Conservation (phyloP, 2,797 vertebrate species). For the Diplodus sargus region DNA sequence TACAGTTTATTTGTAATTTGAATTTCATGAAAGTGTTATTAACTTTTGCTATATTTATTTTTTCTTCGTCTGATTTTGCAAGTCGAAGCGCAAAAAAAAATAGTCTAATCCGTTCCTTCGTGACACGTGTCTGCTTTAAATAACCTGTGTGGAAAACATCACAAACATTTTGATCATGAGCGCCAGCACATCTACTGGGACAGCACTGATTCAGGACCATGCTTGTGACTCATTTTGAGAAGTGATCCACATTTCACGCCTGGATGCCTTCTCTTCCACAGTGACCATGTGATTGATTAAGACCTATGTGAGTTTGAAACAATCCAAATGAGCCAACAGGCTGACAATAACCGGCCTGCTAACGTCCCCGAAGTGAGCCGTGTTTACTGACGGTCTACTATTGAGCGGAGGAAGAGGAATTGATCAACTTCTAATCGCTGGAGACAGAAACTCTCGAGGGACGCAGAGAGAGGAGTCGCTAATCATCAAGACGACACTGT, state of each 20-base stretch:
- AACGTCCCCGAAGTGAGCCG: background rate
- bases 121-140: constrained; percentile 3
- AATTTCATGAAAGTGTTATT: background rate
- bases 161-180: constrained; percentile 3
- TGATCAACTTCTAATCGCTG: constrained; percentile 29
- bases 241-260: background rate
- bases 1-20: background rate
- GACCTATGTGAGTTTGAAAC: constrained; percentile 29
- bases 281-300: constrained; percentile 37
- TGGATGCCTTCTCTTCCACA: background rate
- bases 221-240: background rate
- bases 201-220: background rate
- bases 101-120: too few species aligned
- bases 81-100: background rate
- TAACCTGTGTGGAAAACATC: background rate
- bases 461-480: background rate
- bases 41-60: background rate
- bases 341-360: background rate
- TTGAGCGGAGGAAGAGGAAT: constrained; percentile 10
- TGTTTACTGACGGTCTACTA: background rate
- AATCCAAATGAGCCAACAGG: constrained; percentile 24
- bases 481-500: constrained; percentile 1
- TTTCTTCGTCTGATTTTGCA: background rate
- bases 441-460: constrained; percentile 28
- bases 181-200: background rate